Evolutionary conservation across 1,140 invertebrate genomes (phyloP), one percentile per base, ranked within the genome.

Genomic region (Papilio polyxenes): DNA sequence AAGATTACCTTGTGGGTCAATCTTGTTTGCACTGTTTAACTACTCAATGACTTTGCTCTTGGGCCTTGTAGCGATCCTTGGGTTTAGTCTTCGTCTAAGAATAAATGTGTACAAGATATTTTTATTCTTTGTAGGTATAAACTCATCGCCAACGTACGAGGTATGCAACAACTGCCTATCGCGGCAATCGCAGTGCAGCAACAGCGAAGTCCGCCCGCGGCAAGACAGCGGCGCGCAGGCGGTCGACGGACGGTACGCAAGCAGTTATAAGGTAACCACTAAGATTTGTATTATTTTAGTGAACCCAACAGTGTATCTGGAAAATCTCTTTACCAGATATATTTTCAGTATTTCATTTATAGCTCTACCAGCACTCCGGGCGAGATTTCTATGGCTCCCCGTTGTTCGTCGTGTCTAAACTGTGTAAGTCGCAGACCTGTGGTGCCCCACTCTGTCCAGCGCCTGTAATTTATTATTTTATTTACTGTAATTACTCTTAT

Each of bases 231-330:
- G 82, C 1, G 83, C 86, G 0, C 91, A 92, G 56, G 91, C 87
- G 0, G 85, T 87, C 1, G 91, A 92, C 31, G 91, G 88, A 6
- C 82, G 87, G 84, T 92, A 92, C 40, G 85, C 88, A 3, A 90
- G 88, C 83, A 88, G 82, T 44, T 92, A 92, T 74, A 87, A 88
- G 87, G 91, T 90, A 74, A 75, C 23, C 9, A 59, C 44, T 37
- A 56, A n/a, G 56, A n/a, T 59, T 59, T 59, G n/a, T 59, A 17
- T 20, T 20, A n/a, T 59, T 59, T 17, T 20, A 20, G 56, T 20
- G 17, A 56, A 56, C 15, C 3, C 7, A n/a, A n/a, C 17, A 59
- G 17, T n/a, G 8, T 7, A 17, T 20, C 56, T 59, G 15, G 51
- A 17, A 53, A 53, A 17, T 17, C 10, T 15, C 51, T 4, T 15